Evolutionary conservation across 2,113 vertebrate species (phyloP).

Genomic region (Gasterosteus aculeatus): DNA sequence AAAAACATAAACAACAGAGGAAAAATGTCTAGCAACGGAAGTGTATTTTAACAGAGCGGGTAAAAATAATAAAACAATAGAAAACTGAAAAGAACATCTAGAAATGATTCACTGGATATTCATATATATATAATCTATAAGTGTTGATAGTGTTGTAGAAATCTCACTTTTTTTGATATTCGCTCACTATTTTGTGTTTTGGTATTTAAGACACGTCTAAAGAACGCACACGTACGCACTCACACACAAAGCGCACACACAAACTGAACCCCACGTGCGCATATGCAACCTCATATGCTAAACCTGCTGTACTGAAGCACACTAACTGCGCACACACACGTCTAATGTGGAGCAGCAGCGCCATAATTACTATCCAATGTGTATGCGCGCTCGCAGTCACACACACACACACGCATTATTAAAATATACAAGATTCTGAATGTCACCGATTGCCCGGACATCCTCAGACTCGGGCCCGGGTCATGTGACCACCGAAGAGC

Average conservation of each 20-base stretch:
- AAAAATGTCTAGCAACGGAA: slow-evolving; percentile 73
- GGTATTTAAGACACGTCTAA: slow-evolving; percentile 86
- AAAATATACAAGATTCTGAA: slow-evolving; percentile 85
- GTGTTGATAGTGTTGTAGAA: slow-evolving; percentile 82
- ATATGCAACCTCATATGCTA: slow-evolving; percentile 49
- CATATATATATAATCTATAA: slow-evolving; percentile 86
- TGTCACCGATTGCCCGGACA: slow-evolving; percentile 73
- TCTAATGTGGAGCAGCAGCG: slow-evolving; percentile 73
- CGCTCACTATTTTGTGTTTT: slow-evolving; percentile 85
- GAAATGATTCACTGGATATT: slow-evolving; percentile 84
- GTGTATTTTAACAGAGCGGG: slow-evolving; percentile 72
- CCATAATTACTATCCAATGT: slow-evolving; percentile 76
- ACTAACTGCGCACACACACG: slow-evolving; percentile 66
- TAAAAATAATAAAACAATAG: slow-evolving; percentile 67
- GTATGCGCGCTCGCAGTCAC: slow-evolving; percentile 57
- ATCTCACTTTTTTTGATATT: slow-evolving; percentile 81
- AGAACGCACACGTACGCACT: slow-evolving; percentile 71
- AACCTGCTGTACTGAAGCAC: slow-evolving; percentile 69
- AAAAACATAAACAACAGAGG: slow-evolving; percentile 65
- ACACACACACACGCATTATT: slow-evolving; percentile 70
- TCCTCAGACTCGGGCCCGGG: slow-evolving; percentile 53
- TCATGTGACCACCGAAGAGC: slow-evolving; percentile 53
- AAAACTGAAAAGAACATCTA: slow-evolving; percentile 75
- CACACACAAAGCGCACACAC: slow-evolving; percentile 49
- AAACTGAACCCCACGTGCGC: slow-evolving; percentile 46